Evolutionary conservation across 2,888 invertebrate species (phyloP), one percentile per base, ranked within the genome.

Genomic region (Drosophila nr. medialis): DNA sequence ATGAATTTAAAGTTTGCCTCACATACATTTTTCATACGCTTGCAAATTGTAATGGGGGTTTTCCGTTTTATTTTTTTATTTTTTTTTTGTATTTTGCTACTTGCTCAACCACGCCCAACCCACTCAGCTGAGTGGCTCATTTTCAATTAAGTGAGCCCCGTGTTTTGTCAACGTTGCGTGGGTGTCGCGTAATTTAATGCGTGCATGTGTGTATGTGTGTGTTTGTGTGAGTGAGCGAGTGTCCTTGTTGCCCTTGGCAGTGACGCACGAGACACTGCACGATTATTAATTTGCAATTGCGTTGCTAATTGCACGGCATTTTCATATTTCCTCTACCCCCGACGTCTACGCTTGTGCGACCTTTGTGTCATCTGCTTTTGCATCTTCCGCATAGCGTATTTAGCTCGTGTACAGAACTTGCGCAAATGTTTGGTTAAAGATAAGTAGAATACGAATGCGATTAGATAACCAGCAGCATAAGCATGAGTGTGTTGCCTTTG

Each of bases 231-330:
- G 61, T n/a, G 48, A 38, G 32, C 34, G 56, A 29, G 58, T 48
- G 64, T 68, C 82, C 69, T 78, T 72, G 75, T 74, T 82, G 83
- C 80, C 90, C 84, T 90, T 89, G 80, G 63, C 50, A 32, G 51
- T 40, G 50, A 49, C 55, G 73, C 82, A 80, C 75, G 90, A 72
- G 78, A 89, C 72, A 71, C 72, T 90, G 78, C 72, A 75, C 73
- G 91, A 86, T 85, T 85, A 89, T 85, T 89, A 85, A 85, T 85
- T 90, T 85, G 85, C 85, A 90, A 90, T 90, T 90, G 73, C 75
- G 73, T 81, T 89, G 75, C 90, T 85, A 85, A 85, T 85, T 90
- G 89, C 90, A 88, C 64, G 64, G 64, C 68, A 58, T 56, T 72
- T 61, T 49, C 49, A 53, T 53, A 51, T 53, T 11, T 24, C 18